Conservation (phyloP, 1,140 invertebrate genomes). For the Rhagoletis pomonella region DNA sequence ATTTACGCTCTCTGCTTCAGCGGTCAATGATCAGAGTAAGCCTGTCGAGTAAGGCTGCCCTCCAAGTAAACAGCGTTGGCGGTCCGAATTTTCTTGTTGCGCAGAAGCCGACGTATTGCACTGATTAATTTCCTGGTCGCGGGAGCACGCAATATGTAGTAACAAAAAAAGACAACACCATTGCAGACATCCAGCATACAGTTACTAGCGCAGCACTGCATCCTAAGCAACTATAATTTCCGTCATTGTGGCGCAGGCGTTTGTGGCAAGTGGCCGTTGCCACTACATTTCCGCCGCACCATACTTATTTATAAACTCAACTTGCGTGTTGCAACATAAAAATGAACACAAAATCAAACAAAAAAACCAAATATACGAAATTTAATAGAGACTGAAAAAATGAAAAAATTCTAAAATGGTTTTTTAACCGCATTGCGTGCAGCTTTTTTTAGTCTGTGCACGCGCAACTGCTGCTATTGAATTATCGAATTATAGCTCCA, state of each 20-base stretch:
- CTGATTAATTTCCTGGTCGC: conserved; percentile 19
- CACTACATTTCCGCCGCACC: conserved; percentile 6
- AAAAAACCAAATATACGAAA: not conserved
- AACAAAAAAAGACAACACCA: not conserved
- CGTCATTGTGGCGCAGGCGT: not conserved
- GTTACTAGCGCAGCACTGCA: not conserved
- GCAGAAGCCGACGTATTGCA: conserved; percentile 23
- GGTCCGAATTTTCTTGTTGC: not conserved
- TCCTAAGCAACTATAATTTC: not conserved
- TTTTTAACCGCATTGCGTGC: conserved; percentile 7
- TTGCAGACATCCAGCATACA: not conserved
- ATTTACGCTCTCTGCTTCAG: not conserved
- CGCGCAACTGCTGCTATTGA: not conserved
- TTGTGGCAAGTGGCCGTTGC: conserved; percentile 9
- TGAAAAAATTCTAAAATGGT: not conserved
- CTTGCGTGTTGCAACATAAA: not conserved
- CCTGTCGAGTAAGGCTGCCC: not conserved
- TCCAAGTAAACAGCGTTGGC: not conserved
- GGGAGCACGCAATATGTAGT: not conserved
- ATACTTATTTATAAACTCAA: not conserved
- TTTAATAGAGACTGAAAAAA: not conserved
- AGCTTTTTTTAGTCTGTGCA: not conserved
- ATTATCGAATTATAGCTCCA: not conserved
- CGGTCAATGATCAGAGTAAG: not conserved
- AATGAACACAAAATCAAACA: not conserved